Evolutionary conservation across 2,113 vertebrate genomes (phyloP), one percentile per base, ranked within the genome.

Genomic region (Labeo rohita): DNA sequence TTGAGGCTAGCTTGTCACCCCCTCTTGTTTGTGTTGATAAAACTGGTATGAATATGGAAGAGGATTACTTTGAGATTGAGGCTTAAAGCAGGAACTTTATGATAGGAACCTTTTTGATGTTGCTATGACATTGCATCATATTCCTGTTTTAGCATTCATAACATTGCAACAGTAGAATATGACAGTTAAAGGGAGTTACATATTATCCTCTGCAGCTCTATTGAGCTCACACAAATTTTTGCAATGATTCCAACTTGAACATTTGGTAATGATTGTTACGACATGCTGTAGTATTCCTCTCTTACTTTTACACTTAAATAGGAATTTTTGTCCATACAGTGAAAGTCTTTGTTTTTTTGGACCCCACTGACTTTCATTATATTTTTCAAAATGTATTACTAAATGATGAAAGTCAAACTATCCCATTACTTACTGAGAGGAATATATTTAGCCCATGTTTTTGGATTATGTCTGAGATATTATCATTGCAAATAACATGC

Each of bases 51-150:
- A 89, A 75, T 90, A 91, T 91, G 83, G 90, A 90, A 89, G 87
- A 91, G 90, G 91, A 94, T 94, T 94, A 93, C 90, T 92, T 91
- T 90, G 91, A 90, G 84, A 91, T 89, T 88, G 90, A 93, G 91
- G 89, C 91, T 89, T 88, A 87, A 89, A 94, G 89, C 86, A 92
- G 88, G 84, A 92, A 90, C 92, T 91, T 91, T 90, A 59, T 79
- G 9, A 39, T 34, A 74, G 45, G 75, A 36, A 74, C 52, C n/a
- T 56, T 6, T 76, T 85, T 76, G 4, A 89, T 92, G 91, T 94
- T 94, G 92, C 94, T 39, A 90, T 90, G 89, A 90, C 85, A 90
- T 95, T 94, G 93, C 93, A 92, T 94, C 93, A 93, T 89, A 84
- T 93, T 90, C 83, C 52, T 90, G 85, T 86, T 83, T 92, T 90